Base-by-base conservation (phyloP, 2,113 vertebrate species). In the Pelvicachromis taeniatus region DNA sequence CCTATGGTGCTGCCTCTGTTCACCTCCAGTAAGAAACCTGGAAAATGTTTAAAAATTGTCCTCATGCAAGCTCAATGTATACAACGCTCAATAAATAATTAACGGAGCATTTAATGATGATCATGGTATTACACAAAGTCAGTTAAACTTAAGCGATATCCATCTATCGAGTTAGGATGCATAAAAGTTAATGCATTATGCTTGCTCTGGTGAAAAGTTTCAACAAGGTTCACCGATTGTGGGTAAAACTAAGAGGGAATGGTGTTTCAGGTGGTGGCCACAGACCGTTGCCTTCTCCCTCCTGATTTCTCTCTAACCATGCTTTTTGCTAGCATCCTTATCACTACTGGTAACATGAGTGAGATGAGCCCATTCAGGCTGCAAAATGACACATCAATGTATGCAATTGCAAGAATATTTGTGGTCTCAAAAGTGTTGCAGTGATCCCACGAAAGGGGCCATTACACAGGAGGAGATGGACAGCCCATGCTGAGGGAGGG, bases 61-160 rank as follows among this genome's bases (percentile, higher is more conserved):
- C 68, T 50, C 23, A 5, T 31, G 40, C 17, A 48, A 2, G 13
- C 14, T 7, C 65, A 70, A 26, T 70, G 5, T 70, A 29, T 48
- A 48, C 9, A 0, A 13, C 2, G 8, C 40, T 26, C 1, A 70
- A 1, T 40, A 70, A 29, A 19, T 29, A 59, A 61, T 63, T n/a
- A 63, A n/a, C 1, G 1, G 7, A 0, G 0, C 38, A 42, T 38
- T 68, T 68, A 16, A 70, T 45, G n/a, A 70, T 70, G n/a, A 70
- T 70, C n/a, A 68, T 7, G 2, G 12, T 6, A 70, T 45, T 45
- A 70, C 40, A 45, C 38, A 70, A 45, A 45, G 38, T 26, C 59
- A 63, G 59, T 63, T 63, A 38, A 63, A 63, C 10, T 1, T 63
- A 38, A 63, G 17, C 31, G 0, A 45, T 42, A 70, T 0, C 38